Base-by-base conservation (phyloP, 2,797 vertebrate species). In the Poeciliopsis turneri region DNA sequence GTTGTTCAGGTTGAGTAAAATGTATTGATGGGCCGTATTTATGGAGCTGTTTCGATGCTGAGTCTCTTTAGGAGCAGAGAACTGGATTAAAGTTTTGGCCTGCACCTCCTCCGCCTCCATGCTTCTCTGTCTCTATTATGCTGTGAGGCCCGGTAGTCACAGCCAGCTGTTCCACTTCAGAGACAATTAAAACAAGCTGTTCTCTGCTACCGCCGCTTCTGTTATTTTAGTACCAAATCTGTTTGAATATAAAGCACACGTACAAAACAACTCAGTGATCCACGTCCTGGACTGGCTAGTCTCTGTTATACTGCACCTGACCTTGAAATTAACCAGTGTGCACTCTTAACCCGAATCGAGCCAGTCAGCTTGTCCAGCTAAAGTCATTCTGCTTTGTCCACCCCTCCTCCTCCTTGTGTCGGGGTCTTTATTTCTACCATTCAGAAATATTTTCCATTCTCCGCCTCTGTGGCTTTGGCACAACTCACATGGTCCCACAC, bases 131-230 rank as follows among this genome's bases (percentile, higher is more conserved):
- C 74, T 69, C 0, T 79, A 75, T 81, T 86, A 47, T 84, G 76
- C 88, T 87, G 69, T 78, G 91, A 91, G 85, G 82, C 89, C 85
- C 69, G 75, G 79, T 78, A 78, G 78, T 87, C 79, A 25, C 86
- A 88, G 89, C 89, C 93, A 94, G 92, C 92, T 93, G 90, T 89
- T 93, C 89, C 85, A 90, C 90, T 92, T 92, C 87, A 86, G 73
- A 87, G 86, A 88, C 90, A 90, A 92, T 93, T 93, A 91, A 92
- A 92, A 88, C 92, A 93, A 92, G 89, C 89, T 91, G 89, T 82
- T 91, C 85, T 84, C 57, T 77, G 83, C 88, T 88, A 85, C 88
- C 10, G 76, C 82, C 78, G 79, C 76, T 79, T 77, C 77, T 88
- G 75, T 85, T 90, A 84, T 88, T 90, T 84, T 79, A 80, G 53